phyloP scores from a whole-genome alignment of 2,797 vertebrate species.

The Iguana delicatissima region DNA sequence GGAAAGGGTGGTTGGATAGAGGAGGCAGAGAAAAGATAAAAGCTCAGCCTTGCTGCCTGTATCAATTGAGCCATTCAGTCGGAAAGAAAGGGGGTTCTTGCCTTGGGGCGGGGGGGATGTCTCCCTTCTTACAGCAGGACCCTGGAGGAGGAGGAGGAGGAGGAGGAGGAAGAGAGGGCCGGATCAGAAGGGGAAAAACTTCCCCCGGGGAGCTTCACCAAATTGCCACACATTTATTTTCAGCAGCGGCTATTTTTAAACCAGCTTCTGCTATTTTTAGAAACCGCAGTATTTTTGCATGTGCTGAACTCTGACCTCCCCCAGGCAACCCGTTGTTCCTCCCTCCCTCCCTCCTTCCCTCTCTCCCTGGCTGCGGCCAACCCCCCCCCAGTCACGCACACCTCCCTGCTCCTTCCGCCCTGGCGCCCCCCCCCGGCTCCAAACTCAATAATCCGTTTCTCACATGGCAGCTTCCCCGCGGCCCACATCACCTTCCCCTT shows the following conservation, averaged over 20 bases:
- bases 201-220: conserved; percentile 68
- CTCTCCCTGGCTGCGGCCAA: background rate
- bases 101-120: conserved; percentile 31
- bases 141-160: conserved; percentile 20
- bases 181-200: conserved; percentile 45
- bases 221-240: conserved; percentile 67
- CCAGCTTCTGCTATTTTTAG: conserved; percentile 73
- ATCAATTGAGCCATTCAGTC: conserved; percentile 23
- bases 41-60: conserved; percentile 35
- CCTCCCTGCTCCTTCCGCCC: background rate
- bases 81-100: conserved; percentile 50
- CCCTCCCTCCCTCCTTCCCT: conserved; percentile 16
- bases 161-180: conserved; percentile 35
- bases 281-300: conserved; percentile 73
- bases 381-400: background rate
- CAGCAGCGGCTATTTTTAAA: conserved; percentile 77
- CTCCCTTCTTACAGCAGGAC: conserved; percentile 33
- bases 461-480: conserved; percentile 16
- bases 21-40: background rate
- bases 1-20: background rate
- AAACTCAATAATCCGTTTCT: conserved; percentile 16
- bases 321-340: conserved; percentile 49
- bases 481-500: conserved; percentile 4
- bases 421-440: background rate
- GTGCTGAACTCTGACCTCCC: conserved; percentile 70